Evolutionary conservation across 2,113 vertebrate genomes (phyloP).

Genomic region (Clupea harengus): DNA sequence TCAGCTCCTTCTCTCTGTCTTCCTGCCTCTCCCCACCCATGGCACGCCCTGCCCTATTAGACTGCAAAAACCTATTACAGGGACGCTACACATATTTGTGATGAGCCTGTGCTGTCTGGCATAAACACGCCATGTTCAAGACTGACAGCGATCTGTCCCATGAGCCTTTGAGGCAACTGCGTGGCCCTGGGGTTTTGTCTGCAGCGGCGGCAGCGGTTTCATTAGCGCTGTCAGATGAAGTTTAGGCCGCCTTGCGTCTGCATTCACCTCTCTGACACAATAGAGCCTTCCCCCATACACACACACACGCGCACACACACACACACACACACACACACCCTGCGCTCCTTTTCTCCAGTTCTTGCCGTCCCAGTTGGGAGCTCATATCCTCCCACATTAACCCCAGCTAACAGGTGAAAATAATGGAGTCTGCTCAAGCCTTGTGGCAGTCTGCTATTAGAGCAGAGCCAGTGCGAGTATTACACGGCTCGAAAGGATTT

Average conservation of each 20-base stretch:
- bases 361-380: neutral
- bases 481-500: conserved; percentile 20
- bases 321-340: neutral
- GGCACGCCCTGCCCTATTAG: neutral
- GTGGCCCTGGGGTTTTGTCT: neutral
- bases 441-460: conserved; percentile 59
- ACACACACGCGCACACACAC: neutral
- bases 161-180: neutral
- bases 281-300: neutral
- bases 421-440: conserved; percentile 47
- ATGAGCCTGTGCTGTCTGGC: conserved; percentile 1
- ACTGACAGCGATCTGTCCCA: conserved; percentile 5
- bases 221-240: conserved; percentile 30
- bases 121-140: neutral
- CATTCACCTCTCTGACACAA: conserved; percentile 24
- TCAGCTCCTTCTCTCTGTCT: neutral
- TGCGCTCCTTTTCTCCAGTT: too few relatives aligned
- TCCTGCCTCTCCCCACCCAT: neutral
- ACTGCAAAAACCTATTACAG: conserved; percentile 12
- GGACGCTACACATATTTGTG: conserved; percentile 1
- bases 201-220: neutral
- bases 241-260: conserved; percentile 30
- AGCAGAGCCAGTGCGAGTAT: conserved; percentile 13
- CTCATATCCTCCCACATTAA: conserved; percentile 41
- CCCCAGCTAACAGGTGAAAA: conserved; percentile 43